Base-by-base conservation (phyloP, 2,888 invertebrate genomes). In the Habroteleia sp. region DNA sequence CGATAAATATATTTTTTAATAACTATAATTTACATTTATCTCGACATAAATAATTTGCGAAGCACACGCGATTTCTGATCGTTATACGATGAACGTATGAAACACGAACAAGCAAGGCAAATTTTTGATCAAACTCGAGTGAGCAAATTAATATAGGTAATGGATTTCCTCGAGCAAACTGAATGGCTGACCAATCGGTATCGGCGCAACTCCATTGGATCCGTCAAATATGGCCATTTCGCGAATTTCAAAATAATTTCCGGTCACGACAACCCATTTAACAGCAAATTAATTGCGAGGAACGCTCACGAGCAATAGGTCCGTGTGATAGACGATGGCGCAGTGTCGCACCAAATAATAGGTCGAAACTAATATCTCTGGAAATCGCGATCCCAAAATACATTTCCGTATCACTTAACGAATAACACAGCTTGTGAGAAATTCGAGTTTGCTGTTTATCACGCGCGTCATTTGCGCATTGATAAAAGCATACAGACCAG, bases 251-350 rank as follows among this genome's bases (percentile, higher is more conserved):
- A 52, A 52, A 65, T 65, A 42, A 65, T 65, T 65, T 65, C 65
- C 65, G 65, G 65, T 52, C 65, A 65, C 65, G 65, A 52, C 41
- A 50, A 50, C 14, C 63, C 63, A 52, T 63, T 63, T 63, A 50
- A 42, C 35, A 23, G 50, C 50, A 41, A 63, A 50, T 63, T 63
- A 63, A 63, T 63, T 63, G 63, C 63, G 23, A 63, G 20, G 10
- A 20, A 23, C 62, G 50, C 13, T 63, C 50, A 50, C 63, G 63
- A 42, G 50, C 41, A 31, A 37, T 37, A 13, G 14, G 35, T 13
- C 46, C 11, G 23, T 27, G 37, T 60, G 29, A 60, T 37, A 16
- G 37, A 60, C 46, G 37, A 27, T 29, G 46, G 25, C 29, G 13
- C 33, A 11, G 16, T 16, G 31, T 16, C 31, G 35, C 27, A 44